Percentiles rank a stretch among this genome's conserved stretches.
These are phyloP conservation scores for Yasuhikotakia modesta DNA, from an alignment of 2,797 vertebrate genomes.

Conservation along the genomic window DNA sequence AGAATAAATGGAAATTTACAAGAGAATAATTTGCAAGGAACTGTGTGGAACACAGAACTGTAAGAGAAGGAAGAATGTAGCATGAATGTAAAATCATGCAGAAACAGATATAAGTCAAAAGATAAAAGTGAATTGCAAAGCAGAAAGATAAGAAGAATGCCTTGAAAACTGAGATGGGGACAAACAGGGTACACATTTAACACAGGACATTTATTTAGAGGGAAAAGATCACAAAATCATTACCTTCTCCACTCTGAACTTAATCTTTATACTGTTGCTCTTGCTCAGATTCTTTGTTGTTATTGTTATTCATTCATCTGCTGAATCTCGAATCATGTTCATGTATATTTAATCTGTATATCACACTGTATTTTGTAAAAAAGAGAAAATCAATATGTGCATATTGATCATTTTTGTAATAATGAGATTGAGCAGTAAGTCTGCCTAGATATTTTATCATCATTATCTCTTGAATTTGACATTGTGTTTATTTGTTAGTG, in stretches of 20 bases:
- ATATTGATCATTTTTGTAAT: no score
- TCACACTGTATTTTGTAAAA: no score
- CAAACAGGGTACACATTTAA: not conserved
- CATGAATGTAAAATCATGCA: not conserved
- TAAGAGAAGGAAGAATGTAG: not conserved
- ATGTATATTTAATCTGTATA: no score
- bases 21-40: not conserved
- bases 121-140: no score
- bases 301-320: no score
- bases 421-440: no score
- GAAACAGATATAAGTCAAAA: not conserved
- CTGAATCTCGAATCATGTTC: no score
- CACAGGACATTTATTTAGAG: not conserved
- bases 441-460: conserved; percentile 15
- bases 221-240: not conserved
- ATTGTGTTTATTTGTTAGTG: conserved; percentile 37
- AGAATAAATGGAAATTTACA: conserved; percentile 10
- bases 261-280: no score
- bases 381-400: no score
- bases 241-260: not conserved
- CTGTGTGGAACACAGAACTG: not conserved
- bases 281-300: no score
- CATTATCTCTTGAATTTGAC: conserved; percentile 13
- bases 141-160: not conserved
- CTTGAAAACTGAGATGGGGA: not conserved